phyloP scores from a whole-genome alignment of 2,888 invertebrate species.

The Tenthredo amoena region DNA sequence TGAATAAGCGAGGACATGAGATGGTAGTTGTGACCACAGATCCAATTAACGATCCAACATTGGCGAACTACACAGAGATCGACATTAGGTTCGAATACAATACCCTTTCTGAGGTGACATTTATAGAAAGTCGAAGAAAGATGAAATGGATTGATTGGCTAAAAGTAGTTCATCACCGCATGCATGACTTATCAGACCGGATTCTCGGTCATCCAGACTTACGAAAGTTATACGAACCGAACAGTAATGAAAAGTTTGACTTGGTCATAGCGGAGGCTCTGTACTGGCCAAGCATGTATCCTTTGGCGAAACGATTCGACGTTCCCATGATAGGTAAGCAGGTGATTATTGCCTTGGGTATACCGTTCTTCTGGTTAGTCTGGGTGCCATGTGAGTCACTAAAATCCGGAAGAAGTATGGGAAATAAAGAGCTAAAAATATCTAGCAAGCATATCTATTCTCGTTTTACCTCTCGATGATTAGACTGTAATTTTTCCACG shows the following conservation, averaged over 20 bases:
- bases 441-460: too few relatives aligned
- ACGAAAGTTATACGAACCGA: conserved; percentile 57
- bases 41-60: conserved; percentile 53
- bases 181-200: neutral
- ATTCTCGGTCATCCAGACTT: conserved; percentile 54
- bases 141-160: neutral
- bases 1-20: conserved; percentile 63
- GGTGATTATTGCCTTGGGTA: neutral
- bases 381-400: neutral
- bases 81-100: conserved; percentile 19
- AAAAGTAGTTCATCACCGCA: neutral
- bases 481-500: too few relatives aligned
- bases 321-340: conserved; percentile 59
- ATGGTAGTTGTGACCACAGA: conserved; percentile 62
- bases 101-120: neutral
- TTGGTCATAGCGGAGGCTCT: conserved; percentile 52
- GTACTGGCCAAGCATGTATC: neutral
- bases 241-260: conserved; percentile 59
- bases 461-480: too few relatives aligned
- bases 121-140: neutral
- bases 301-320: conserved; percentile 54
- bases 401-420: neutral
- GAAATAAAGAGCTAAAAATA: neutral
- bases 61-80: conserved; percentile 57
- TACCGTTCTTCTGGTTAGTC: neutral